These are phyloP conservation scores for Nettapus auritus DNA, from an alignment of 2,113 vertebrate species.

Conservation along the genomic window DNA sequence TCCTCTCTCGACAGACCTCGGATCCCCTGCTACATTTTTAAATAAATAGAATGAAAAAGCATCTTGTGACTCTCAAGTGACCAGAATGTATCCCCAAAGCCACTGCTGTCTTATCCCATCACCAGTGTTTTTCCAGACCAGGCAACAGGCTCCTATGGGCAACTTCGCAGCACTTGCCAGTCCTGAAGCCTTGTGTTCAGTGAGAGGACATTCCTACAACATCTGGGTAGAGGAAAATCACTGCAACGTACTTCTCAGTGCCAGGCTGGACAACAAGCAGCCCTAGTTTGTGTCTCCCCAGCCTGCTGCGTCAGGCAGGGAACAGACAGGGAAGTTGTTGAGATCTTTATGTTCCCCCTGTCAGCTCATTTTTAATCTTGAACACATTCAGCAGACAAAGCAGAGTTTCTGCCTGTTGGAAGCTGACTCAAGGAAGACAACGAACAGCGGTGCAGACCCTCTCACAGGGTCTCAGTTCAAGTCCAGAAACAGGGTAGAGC, in stretches of 20 bases:
- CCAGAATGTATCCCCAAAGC: background rate
- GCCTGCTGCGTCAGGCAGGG: background rate
- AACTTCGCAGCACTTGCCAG: background rate
- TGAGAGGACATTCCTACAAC: background rate
- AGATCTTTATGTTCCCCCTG: background rate
- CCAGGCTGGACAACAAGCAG: background rate
- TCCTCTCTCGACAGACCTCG: background rate
- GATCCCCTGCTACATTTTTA: background rate
- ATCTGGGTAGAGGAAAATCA: background rate
- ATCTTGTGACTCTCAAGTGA: slow-evolving; percentile 6
- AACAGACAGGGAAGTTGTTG: background rate
- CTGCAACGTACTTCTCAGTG: background rate
- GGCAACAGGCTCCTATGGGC: background rate
- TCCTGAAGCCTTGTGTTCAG: background rate
- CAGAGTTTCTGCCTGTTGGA: background rate
- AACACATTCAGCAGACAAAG: background rate
- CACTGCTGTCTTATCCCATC: background rate
- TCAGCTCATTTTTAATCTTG: background rate
- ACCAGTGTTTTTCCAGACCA: slow-evolving; percentile 1
- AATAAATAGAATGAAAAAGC: background rate
- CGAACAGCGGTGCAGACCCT: background rate
- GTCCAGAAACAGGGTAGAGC: background rate
- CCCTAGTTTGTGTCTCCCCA: background rate
- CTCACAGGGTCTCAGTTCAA: background rate
- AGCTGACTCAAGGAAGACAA: background rate